phyloP scores from a whole-genome alignment of 2,113 vertebrate genomes.

The Dasyurus viverrinus region DNA sequence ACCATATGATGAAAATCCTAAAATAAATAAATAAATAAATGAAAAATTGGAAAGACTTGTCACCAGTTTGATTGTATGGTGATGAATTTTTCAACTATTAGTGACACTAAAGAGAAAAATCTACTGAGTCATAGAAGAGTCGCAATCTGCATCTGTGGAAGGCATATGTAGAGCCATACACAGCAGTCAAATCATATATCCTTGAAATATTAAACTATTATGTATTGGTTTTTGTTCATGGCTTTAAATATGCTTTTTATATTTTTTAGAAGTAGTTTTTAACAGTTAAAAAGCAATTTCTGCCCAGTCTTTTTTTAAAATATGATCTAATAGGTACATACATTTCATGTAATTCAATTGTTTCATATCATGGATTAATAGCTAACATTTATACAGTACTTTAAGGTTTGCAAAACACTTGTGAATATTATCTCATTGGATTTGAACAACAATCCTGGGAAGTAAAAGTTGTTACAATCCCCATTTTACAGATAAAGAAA shows the following conservation, averaged over 20 bases:
- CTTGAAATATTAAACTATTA: not conserved
- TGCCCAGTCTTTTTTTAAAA: not conserved
- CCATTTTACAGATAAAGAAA: not conserved
- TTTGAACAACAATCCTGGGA: not conserved
- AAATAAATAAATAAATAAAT: too few relatives aligned
- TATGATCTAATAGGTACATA: not conserved
- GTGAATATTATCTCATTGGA: not conserved
- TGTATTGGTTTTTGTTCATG: not conserved
- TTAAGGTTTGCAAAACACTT: not conserved
- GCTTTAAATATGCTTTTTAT: not conserved
- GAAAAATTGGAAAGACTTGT: not conserved
- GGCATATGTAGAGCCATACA: not conserved
- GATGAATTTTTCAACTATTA: not conserved
- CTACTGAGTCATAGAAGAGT: not conserved
- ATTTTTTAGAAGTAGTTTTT: constrained; percentile 24
- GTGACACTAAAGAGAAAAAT: not conserved
- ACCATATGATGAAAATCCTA: not conserved
- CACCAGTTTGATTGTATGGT: not conserved
- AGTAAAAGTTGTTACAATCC: not conserved
- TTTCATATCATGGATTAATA: not conserved
- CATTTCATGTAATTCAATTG: constrained; percentile 17
- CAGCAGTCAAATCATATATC: not conserved
- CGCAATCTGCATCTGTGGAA: not conserved
- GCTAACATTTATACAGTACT: not conserved
- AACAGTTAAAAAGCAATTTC: not conserved